Percentiles rank a stretch among this genome's conserved stretches.
phyloP scores from a whole-genome alignment of 2,797 vertebrate species.

The Poecile montanus region DNA sequence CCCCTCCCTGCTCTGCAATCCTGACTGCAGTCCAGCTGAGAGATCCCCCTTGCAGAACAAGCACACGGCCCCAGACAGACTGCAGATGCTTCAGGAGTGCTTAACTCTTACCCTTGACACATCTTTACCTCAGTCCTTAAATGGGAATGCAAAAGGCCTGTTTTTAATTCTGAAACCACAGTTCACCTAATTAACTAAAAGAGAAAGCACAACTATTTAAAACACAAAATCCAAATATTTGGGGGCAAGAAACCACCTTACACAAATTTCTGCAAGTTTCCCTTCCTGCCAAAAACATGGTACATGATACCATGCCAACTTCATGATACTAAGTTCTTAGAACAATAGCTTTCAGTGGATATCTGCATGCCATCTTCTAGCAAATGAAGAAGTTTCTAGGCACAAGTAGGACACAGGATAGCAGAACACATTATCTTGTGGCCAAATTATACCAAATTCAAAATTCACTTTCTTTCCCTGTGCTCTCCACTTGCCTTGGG shows the following conservation, averaged over 20 bases:
- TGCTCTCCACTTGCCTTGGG: background rate
- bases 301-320: background rate
- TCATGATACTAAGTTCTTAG: background rate
- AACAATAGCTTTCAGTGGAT: background rate
- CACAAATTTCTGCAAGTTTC: background rate
- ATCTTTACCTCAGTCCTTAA: background rate
- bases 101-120: background rate
- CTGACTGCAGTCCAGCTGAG: background rate
- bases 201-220: background rate
- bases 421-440: background rate
- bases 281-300: background rate
- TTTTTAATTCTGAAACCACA: background rate
- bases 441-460: background rate
- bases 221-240: background rate
- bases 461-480: background rate
- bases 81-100: background rate
- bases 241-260: background rate
- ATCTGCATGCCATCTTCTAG: background rate
- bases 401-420: background rate
- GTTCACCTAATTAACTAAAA: background rate
- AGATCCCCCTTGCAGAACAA: fast-evolving
- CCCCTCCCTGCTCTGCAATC: background rate
- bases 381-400: background rate
- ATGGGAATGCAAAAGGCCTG: background rate
- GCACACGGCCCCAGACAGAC: background rate